These are phyloP conservation scores for Turnix velox DNA, from an alignment of 2,113 vertebrate genomes.

Conservation along the genomic window DNA sequence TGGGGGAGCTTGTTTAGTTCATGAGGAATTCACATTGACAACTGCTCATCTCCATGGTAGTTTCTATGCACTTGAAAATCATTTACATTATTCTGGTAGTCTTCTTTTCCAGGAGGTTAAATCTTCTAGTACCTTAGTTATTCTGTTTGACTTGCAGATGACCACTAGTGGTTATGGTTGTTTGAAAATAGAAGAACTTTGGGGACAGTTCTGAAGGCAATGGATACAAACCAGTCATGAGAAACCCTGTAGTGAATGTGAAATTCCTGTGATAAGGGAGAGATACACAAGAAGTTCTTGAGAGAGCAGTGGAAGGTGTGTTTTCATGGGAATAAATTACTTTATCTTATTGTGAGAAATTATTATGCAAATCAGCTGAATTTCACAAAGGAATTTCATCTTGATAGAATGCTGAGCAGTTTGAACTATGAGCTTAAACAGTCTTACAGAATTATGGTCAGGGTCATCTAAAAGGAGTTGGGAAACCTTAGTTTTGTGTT, in stretches of 20 bases:
- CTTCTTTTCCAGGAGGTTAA: neutral
- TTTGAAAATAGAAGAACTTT: neutral
- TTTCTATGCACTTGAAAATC: neutral
- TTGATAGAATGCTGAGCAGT: neutral
- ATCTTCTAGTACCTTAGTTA: neutral
- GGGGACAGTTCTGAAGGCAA: neutral
- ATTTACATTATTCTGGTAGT: neutral
- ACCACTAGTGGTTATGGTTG: neutral
- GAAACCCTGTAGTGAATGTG: neutral
- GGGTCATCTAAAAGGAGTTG: neutral
- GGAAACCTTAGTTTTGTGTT: neutral
- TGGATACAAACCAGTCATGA: neutral
- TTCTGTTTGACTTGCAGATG: neutral
- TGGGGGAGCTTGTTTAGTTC: neutral
- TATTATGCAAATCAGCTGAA: conserved; percentile 18
- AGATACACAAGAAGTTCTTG: neutral
- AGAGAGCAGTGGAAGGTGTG: neutral
- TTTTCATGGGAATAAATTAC: neutral
- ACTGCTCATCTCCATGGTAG: neutral
- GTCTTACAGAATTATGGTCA: neutral
- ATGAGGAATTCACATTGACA: neutral
- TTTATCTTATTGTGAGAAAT: conserved; percentile 14
- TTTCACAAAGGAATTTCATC: conserved; percentile 1
- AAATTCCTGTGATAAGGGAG: neutral
- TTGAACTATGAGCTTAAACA: neutral